phyloP scores from a whole-genome alignment of 2,888 invertebrate species.

The Eretmocerus hayati region DNA sequence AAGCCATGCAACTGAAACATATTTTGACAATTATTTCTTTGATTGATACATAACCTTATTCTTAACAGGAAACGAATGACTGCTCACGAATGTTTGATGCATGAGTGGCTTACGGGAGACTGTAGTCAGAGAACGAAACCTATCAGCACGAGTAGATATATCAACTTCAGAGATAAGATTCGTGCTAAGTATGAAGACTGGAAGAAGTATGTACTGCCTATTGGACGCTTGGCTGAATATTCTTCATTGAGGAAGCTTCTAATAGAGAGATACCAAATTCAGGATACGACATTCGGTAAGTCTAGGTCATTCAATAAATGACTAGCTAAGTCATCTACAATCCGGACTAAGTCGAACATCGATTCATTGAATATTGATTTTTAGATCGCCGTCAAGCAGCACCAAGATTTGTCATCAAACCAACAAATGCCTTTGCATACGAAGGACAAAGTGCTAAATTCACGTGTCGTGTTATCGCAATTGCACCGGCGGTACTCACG shows the following conservation, averaged over 20 bases:
- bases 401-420: conserved; percentile 95
- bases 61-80: conserved; percentile 83
- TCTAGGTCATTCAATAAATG: conserved; percentile 8
- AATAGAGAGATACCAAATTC: conserved; percentile 93
- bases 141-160: conserved; percentile 80
- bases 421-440: conserved; percentile 90
- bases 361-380: too few species aligned
- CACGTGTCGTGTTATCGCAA: conserved; percentile 92
- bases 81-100: conserved; percentile 92
- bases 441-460: conserved; percentile 97
- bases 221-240: conserved; percentile 95
- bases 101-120: conserved; percentile 91
- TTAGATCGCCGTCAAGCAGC: conserved; percentile 94
- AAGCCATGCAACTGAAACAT: background rate
- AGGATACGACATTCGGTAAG: conserved; percentile 89
- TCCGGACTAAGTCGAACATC: background rate
- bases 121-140: conserved; percentile 66
- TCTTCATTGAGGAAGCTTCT: conserved; percentile 91
- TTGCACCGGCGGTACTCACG: conserved; percentile 88
- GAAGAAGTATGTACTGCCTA: conserved; percentile 81
- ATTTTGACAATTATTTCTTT: background rate
- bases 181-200: conserved; percentile 74
- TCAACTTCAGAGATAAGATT: conserved; percentile 80
- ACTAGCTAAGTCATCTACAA: background rate
- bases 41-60: background rate